Percentiles rank a stretch among this genome's conserved stretches.
Conservation (phyloP, 2,797 vertebrate genomes). For the Schizopygopsis malacanthus region DNA sequence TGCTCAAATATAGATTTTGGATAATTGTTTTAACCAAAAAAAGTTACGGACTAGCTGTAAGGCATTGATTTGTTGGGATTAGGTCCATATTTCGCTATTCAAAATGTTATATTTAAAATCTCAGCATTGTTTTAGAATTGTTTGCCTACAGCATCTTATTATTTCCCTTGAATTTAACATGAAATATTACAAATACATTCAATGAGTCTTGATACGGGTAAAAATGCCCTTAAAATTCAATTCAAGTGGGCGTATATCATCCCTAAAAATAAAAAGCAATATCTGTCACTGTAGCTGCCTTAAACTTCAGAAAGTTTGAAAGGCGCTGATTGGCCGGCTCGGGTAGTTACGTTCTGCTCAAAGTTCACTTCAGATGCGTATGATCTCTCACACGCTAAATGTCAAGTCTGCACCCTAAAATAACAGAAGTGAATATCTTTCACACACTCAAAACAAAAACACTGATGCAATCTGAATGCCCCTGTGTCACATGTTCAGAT, state of each 20-base stretch:
- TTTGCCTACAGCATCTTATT: background rate
- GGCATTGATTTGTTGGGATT: background rate
- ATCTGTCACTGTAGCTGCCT: background rate
- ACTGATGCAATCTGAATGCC: slow-evolving; percentile 36
- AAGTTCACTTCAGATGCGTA: background rate
- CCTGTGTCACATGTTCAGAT: slow-evolving; percentile 28
- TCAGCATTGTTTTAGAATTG: background rate
- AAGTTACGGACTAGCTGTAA: background rate
- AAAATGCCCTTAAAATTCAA: background rate
- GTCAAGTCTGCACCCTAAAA: background rate
- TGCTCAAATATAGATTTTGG: too few relatives aligned
- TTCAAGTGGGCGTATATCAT: background rate
- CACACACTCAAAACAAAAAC: slow-evolving; percentile 47
- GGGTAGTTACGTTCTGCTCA: background rate
- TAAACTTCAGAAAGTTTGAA: background rate
- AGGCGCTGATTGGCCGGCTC: background rate
- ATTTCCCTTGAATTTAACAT: background rate
- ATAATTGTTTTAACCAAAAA: too few relatives aligned
- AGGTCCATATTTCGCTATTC: background rate
- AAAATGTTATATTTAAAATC: background rate
- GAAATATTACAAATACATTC: too few relatives aligned
- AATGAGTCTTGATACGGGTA: too few relatives aligned
- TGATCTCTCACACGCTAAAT: background rate
- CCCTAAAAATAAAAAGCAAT: background rate
- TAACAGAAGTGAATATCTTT: slow-evolving; percentile 45